Evolutionary conservation across 2,888 invertebrate genomes (phyloP), one percentile per base, ranked within the genome.

Genomic region (Agrochola litura): DNA sequence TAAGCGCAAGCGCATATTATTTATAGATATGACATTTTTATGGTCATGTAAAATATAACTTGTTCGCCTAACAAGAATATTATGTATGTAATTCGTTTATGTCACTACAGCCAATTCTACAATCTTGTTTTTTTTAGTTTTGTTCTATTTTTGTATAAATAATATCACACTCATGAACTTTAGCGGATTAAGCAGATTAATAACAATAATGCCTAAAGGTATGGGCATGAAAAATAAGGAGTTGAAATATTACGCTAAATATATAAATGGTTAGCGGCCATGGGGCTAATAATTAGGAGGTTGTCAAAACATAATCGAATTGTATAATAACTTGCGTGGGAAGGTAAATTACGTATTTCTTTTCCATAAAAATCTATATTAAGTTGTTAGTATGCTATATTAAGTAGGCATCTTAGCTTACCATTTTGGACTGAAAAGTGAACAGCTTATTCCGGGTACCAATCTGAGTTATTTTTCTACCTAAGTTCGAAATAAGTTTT

Each of bases 21-120:
- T 81, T 82, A 82, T 81, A 64, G 69, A 73, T 79, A 75, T 65
- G 79, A 80, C 79, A 72, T 76, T 86, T 88, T 84, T 86, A 88
- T 83, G 12, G 71, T 71, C 79, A 70, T 70, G 68, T 81, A 81
- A 88, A 86, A 83, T 85, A 83, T 85, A 85, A 78, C 67, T 49
- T 81, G 77, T 68, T 65, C 14, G 19, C 52, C 43, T 73, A 64
- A 76, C 83, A 74, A 70, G 74, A 85, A 85, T 82, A 79, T 83
- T 84, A 80, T 76, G 66, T 73, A 37, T 64, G 81, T 86, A 79
- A 87, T 86, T 86, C 73, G 58, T 88, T 76, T 81, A 54, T 76
- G 81, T 84, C 88, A 75, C 49, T 49, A 67, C 37, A 61, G 66
- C 37, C 22, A 70, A 76, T 79, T 78, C 74, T 71, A 73, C 1